A percentile compares a stretch with the other conserved stretches of the same genome.
phyloP scores from a whole-genome alignment of 2,113 vertebrate species.

The Tylochromis polylepis region DNA sequence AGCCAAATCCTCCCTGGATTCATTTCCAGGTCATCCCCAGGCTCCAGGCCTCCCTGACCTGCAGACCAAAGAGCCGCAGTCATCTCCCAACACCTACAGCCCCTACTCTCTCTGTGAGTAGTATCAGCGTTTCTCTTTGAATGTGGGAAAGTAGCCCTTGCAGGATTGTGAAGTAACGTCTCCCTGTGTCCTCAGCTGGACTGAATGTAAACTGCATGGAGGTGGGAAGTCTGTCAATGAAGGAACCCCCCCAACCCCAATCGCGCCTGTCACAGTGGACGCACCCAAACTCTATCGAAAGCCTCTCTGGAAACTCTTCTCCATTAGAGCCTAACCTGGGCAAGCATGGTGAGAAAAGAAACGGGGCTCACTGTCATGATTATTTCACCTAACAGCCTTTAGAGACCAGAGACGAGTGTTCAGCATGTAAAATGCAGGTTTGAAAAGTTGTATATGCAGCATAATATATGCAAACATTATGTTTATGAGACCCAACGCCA shows the following conservation, averaged over 20 bases:
- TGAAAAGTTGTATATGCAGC: background rate
- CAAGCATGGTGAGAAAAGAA: conserved; percentile 83
- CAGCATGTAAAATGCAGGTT: background rate
- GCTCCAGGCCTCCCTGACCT: conserved; percentile 89
- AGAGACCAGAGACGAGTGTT: background rate
- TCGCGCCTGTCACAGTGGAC: conserved; percentile 99
- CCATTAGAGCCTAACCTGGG: conserved; percentile 87
- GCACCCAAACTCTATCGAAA: conserved; percentile 92
- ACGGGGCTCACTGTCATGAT: background rate
- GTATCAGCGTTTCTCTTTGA: background rate
- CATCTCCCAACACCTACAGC: conserved; percentile 89
- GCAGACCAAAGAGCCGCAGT: conserved; percentile 99
- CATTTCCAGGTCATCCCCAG: conserved; percentile 87
- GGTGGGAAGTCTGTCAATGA: conserved; percentile 87
- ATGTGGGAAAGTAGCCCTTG: background rate
- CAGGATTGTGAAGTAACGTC: background rate
- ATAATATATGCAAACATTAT: background rate
- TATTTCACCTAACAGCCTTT: background rate
- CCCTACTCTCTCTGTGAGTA: conserved; percentile 90
- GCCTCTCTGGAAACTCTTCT: conserved; percentile 86
- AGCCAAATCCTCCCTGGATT: conserved; percentile 91
- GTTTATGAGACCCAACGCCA: background rate
- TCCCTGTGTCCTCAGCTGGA: conserved; percentile 77
- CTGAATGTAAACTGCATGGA: conserved; percentile 96
- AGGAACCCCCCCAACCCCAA: conserved; percentile 93